Conservation (phyloP, 2,113 vertebrate species). For the Peromyscus polionotus region DNA sequence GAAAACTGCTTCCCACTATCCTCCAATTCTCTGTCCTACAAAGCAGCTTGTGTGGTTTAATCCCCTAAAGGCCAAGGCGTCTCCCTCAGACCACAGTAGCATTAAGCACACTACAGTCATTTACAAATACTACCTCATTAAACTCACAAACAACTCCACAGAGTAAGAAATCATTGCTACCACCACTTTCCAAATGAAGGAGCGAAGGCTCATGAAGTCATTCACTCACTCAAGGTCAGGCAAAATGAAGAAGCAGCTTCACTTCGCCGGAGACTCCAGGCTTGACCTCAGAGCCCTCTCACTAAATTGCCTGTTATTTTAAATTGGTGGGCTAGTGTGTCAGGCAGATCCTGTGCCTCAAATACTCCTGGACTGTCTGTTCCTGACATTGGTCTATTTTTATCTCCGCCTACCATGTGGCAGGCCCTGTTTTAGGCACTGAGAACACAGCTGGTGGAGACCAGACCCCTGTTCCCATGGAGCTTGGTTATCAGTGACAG, state of each 20-base stretch:
- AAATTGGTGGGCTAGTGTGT: background rate
- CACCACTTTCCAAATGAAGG: background rate
- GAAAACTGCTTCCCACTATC: background rate
- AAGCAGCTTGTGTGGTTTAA: background rate
- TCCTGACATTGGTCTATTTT: background rate
- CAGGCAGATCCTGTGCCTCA: constrained; percentile 19
- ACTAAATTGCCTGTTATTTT: background rate
- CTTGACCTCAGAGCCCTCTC: background rate
- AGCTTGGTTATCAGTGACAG: background rate
- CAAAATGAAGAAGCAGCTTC: background rate
- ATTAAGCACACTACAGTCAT: background rate
- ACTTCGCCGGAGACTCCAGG: background rate
- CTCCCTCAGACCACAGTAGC: background rate
- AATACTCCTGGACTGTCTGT: constrained; percentile 23
- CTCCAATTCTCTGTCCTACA: background rate
- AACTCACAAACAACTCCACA: background rate
- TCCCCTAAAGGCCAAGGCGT: background rate
- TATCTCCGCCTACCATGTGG: background rate
- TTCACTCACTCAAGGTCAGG: background rate
- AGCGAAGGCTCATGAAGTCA: background rate
- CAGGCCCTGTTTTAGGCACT: background rate
- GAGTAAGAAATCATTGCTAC: background rate
- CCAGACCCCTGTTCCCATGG: background rate
- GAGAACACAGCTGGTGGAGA: background rate
- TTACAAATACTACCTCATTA: background rate